These are phyloP conservation scores for Caerostris darwini DNA, from an alignment of 1,140 invertebrate genomes.

Conservation along the genomic window DNA sequence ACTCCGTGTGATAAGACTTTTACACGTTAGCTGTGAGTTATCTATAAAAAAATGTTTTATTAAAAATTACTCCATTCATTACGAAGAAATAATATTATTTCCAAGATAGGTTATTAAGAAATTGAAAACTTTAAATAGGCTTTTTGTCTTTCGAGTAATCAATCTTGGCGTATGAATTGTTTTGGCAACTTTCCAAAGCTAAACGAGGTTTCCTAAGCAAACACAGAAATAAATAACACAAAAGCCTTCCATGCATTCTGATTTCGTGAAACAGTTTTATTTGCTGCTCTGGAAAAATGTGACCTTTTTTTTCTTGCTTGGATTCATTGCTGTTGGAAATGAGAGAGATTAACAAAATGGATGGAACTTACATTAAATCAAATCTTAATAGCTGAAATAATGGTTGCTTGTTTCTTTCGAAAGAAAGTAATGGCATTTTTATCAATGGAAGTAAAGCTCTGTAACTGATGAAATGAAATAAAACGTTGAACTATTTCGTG, in stretches of 20 bases:
- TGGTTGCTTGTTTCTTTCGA: neutral
- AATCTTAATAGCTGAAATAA: constrained; percentile 10
- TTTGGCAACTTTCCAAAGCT: neutral
- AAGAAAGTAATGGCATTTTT: neutral
- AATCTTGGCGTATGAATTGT: neutral
- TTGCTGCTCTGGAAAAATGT: neutral
- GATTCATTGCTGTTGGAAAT: neutral
- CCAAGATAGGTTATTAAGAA: neutral
- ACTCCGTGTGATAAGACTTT: too few species aligned
- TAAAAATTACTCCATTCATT: too few species aligned
- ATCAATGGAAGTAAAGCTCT: neutral
- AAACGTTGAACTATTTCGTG: neutral
- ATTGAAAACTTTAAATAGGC: neutral
- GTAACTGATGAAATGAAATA: neutral
- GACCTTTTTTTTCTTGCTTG: neutral
- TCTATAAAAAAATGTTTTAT: too few species aligned
- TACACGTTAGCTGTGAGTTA: too few species aligned
- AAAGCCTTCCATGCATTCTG: neutral
- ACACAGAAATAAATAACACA: neutral
- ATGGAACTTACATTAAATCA: constrained; percentile 3
- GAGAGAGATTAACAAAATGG: constrained; percentile 1
- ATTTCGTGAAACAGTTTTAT: constrained; percentile 18
- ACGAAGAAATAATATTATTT: too few species aligned
- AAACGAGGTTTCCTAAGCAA: neutral
- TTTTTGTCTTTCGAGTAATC: neutral